Percentiles rank a stretch among this genome's conserved stretches.
Conservation (phyloP, 2,797 vertebrate genomes). For the Phrynocephalus vlangalii region DNA sequence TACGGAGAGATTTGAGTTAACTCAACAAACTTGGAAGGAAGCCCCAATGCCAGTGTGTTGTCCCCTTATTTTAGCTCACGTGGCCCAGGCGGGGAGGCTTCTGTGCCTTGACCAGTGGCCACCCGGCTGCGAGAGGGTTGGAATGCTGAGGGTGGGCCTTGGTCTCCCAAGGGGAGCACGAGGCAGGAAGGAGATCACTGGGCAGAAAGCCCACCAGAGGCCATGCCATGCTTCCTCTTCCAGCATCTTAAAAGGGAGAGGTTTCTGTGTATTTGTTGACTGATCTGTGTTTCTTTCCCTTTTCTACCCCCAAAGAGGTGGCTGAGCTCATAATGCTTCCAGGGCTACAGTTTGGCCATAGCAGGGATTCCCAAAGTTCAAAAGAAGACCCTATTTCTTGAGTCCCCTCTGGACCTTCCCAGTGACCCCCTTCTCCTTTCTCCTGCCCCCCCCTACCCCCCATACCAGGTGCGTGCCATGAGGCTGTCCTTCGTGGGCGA, state of each 20-base stretch:
- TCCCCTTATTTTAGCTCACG: not conserved
- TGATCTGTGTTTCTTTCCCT: not conserved
- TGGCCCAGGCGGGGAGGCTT: too few relatives aligned
- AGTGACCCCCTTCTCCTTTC: not conserved
- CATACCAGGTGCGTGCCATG: slow-evolving; percentile 90
- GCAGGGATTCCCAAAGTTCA: not conserved
- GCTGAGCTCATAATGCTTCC: not conserved
- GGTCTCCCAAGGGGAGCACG: not conserved
- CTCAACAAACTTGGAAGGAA: not conserved
- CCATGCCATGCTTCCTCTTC: not conserved
- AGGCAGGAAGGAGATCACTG: not conserved
- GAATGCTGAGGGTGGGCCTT: too few relatives aligned
- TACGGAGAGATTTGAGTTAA: not conserved
- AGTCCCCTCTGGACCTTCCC: not conserved
- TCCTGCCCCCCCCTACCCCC: accelerated
- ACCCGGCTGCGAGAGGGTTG: not conserved
- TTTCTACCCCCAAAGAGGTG: not conserved
- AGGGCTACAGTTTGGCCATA: not conserved
- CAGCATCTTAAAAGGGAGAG: not conserved
- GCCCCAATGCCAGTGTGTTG: not conserved
- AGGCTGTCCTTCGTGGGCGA: slow-evolving; percentile 94
- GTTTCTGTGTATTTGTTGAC: not conserved
- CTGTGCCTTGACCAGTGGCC: not conserved
- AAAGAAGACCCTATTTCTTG: not conserved
- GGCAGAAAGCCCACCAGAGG: too few relatives aligned